These are phyloP conservation scores for Heptranchias perlo DNA, from an alignment of 2,113 vertebrate species.

Conservation along the genomic window DNA sequence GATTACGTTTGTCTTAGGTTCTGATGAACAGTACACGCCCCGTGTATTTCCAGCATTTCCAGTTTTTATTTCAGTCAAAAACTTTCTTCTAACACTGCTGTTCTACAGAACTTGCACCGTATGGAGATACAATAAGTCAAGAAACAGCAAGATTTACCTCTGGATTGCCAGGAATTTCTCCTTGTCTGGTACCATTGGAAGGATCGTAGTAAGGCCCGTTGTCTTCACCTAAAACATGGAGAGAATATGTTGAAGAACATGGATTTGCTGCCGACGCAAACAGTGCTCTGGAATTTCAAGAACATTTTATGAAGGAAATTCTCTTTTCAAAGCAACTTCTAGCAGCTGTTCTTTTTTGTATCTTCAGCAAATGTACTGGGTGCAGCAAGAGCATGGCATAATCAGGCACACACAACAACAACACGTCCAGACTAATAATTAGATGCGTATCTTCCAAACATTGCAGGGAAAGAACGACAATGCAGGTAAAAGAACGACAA, in stretches of 20 bases:
- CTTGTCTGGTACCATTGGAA: not conserved
- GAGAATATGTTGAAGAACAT: not conserved
- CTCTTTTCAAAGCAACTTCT: not conserved
- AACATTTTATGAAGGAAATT: not conserved
- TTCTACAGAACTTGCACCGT: not conserved
- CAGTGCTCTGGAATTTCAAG: not conserved
- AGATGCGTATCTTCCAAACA: not conserved
- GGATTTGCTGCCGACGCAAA: not conserved
- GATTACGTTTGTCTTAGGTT: not conserved
- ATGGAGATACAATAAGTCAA: not conserved
- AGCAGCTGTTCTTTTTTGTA: not conserved
- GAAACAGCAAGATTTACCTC: slow-evolving; percentile 18
- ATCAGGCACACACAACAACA: not conserved
- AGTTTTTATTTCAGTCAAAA: not conserved
- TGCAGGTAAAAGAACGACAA: not conserved
- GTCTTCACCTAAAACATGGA: slow-evolving; percentile 12
- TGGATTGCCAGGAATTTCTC: slow-evolving; percentile 13
- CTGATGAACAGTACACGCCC: not conserved
- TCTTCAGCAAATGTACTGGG: not conserved
- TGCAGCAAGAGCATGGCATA: not conserved
- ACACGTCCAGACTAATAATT: not conserved
- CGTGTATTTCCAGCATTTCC: not conserved
- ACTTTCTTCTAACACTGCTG: no score
- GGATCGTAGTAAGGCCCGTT: slow-evolving; percentile 11
- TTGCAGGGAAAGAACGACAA: not conserved